Base-by-base conservation (phyloP, 2,113 vertebrate genomes). In the Haliaeetus leucogaster region DNA sequence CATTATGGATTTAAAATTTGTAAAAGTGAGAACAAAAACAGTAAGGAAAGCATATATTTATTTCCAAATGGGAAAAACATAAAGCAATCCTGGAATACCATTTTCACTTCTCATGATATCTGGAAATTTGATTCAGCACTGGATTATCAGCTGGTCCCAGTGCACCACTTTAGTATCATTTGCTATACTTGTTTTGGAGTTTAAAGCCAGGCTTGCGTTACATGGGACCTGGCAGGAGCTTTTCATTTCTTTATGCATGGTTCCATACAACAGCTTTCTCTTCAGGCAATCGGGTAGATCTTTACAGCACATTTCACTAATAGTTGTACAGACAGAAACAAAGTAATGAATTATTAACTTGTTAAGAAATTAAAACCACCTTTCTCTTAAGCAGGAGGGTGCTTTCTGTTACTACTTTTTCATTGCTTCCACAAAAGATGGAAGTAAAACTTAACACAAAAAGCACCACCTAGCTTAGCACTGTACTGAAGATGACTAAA, bases 281-380 rank as follows among this genome's bases (percentile, higher is more conserved):
- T 42, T 48, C n/a, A 47, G 92, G 72, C 76, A 70, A 3, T 73
- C 66, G 8, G 71, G 71, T 16, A 38, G n/a, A 88, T 36, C 92
- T 48, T 61, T 36, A 47, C 15, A 86, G 86, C 68, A 55, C 72
- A 61, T 71, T 90, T 71, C 92, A 36, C 40, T 62, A 20, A 22
- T 9, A 21, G 19, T 1, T 48, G 65, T 43, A 77, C 83, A 71
- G 71, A 62, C 67, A 86, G 62, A 62, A 73, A 74, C 20, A 9
- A 16, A 76, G 27, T 40, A 34, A 62, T 13, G 25, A 91, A 89
- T 89, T 65, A 95, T 86, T 94, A 94, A 97, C 89, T 45, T 1
- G 23, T 3, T 10, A 36, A 59, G 66, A 76, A 86, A 89, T 82
- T 63, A 38, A 89, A 95, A 6, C 9, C 48, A 30, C 29, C 23